Base-by-base conservation (phyloP, 2,797 vertebrate species). In the Sylvia borin region DNA sequence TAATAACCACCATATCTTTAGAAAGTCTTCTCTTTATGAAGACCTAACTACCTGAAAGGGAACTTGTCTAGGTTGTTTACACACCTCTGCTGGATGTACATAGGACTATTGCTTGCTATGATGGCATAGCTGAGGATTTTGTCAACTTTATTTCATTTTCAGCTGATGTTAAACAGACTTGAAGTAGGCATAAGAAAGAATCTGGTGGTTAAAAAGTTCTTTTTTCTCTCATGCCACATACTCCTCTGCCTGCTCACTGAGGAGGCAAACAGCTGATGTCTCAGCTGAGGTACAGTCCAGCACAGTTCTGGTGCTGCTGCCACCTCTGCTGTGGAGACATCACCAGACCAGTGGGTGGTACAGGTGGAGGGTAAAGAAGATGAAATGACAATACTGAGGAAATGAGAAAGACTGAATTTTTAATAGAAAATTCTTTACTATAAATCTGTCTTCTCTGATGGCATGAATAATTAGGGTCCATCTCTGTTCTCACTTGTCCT, bases 351-450 rank as follows among this genome's bases (percentile, higher is more conserved):
- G 22, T 3, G 57, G 14, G 22, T 4, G 3, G 10, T 11, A 68
- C 43, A 99, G 98, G 97, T 98, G 19, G 98, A 99, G 64, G 97
- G 97, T n/a, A 97, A 99, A 86, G 98, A 99, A 79, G 98, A 99
- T n/a, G 98, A 99, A 32, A 26, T 26, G 98, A 99, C 89, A 98
- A 98, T 58, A 96, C 84, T 62, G 97, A 99, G 32, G 97, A 98
- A 94, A 94, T 99, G 19, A 97, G 97, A 82, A 98, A 99, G 92
- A 98, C 97, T 24, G 97, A 97, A 66, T 72, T 98, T 47, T 95
- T 97, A 85, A 25, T 16, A 4, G 15, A n/a, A 86, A 31, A 14
- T 11, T 70, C 10, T 74, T 61, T 73, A 16, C 15, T 40, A 2
- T 65, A 40, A 65, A 61, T 27, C 5, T 65, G 5, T 53, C 32